A percentile compares a stretch with the other conserved stretches of the same genome.
phyloP scores from a whole-genome alignment of 1,140 invertebrate species.

The Cephus cinctus region DNA sequence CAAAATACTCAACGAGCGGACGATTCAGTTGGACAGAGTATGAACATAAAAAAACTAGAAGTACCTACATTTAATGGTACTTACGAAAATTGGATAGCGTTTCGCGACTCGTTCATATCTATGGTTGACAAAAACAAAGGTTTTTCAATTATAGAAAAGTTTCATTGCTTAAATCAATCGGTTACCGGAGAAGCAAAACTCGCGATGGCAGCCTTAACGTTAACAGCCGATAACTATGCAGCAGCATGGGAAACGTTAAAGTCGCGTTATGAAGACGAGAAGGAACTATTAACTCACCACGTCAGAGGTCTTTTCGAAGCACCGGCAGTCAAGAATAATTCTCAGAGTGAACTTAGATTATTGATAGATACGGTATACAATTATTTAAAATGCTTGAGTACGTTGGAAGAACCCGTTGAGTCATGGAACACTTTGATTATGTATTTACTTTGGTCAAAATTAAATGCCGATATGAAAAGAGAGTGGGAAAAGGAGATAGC shows the following conservation, averaged over 20 bases:
- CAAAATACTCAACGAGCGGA: not conserved
- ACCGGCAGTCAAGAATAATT: not conserved
- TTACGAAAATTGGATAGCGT: slow-evolving; percentile 31
- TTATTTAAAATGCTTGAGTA: not conserved
- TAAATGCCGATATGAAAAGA: not conserved
- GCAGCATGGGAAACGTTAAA: slow-evolving; percentile 27
- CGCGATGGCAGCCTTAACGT: slow-evolving; percentile 26
- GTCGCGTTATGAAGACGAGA: slow-evolving; percentile 28
- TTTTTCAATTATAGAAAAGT: slow-evolving; percentile 28
- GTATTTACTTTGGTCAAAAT: not conserved
- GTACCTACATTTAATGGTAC: slow-evolving; percentile 30
- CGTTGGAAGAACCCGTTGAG: not conserved
- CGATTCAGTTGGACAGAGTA: no score
- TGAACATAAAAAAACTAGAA: slow-evolving; percentile 25
- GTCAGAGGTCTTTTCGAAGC: not conserved
- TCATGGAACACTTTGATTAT: not conserved
- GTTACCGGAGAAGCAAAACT: slow-evolving; percentile 20
- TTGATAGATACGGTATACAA: not conserved
- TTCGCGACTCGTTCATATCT: slow-evolving; percentile 32
- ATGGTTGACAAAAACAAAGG: slow-evolving; percentile 29
- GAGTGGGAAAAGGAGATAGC: not conserved
- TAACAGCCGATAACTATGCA: slow-evolving; percentile 28
- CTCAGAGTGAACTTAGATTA: not conserved
- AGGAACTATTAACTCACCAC: slow-evolving; percentile 9
- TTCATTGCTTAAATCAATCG: slow-evolving; percentile 32